These are phyloP conservation scores for Elymnias hypermnestra DNA, from an alignment of 1,140 invertebrate species.

Conservation along the genomic window DNA sequence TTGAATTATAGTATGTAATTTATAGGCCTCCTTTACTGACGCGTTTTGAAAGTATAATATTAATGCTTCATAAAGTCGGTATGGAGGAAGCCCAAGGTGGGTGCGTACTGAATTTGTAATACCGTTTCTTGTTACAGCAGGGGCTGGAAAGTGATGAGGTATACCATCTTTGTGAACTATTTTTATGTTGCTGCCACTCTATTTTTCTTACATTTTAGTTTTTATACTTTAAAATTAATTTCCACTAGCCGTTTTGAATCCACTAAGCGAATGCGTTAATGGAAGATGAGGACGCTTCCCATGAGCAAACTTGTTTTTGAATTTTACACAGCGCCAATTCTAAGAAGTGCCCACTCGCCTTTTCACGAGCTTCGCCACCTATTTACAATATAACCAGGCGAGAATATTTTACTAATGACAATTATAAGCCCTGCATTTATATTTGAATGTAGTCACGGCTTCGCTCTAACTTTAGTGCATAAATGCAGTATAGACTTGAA, in stretches of 20 bases:
- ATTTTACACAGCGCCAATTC: slow-evolving; percentile 46
- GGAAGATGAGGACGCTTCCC: slow-evolving; percentile 70
- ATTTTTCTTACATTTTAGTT: slow-evolving; percentile 70
- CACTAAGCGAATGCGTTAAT: slow-evolving; percentile 68
- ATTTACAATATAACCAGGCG: slow-evolving; percentile 21
- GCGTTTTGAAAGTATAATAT: slow-evolving; percentile 20
- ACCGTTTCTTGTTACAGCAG: slow-evolving; percentile 84
- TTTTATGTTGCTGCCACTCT: slow-evolving; percentile 74
- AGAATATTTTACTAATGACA: slow-evolving; percentile 16
- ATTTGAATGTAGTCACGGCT: slow-evolving; percentile 23
- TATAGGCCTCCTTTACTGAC: slow-evolving; percentile 13
- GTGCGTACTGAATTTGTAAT: slow-evolving; percentile 74
- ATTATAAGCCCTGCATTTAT: slow-evolving; percentile 19
- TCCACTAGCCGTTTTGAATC: slow-evolving; percentile 65
- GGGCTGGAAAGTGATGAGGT: slow-evolving; percentile 92
- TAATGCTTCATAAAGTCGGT: slow-evolving; percentile 34
- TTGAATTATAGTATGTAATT: slow-evolving; percentile 7
- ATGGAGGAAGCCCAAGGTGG: slow-evolving; percentile 63
- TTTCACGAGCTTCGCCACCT: slow-evolving; percentile 55
- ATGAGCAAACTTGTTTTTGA: slow-evolving; percentile 57
- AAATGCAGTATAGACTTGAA: slow-evolving; percentile 22
- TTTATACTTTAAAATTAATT: slow-evolving; percentile 60
- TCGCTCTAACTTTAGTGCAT: slow-evolving; percentile 25
- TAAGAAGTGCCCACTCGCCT: slow-evolving; percentile 50
- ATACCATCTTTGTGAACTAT: slow-evolving; percentile 77